Conservation (phyloP, 2,888 invertebrate genomes). For the Pteria penguin region DNA sequence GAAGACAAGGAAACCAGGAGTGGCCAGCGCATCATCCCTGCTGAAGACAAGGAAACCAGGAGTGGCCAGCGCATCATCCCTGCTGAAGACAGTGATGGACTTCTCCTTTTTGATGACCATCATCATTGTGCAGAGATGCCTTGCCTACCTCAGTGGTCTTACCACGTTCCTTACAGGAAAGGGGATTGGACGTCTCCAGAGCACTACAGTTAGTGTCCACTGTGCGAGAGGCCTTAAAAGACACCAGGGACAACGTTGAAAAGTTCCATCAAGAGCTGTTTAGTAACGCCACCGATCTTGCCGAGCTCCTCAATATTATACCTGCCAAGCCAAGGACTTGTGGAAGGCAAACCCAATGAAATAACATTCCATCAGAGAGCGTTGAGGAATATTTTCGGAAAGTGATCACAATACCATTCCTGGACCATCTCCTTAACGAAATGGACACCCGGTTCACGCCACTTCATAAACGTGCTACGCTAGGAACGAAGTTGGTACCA, state of each 20-base stretch:
- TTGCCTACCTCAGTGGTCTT: neutral
- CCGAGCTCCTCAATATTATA: neutral
- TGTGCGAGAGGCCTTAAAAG: neutral
- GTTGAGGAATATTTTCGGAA: slow-evolving; percentile 1
- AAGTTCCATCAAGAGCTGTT: neutral
- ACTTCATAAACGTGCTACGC: neutral
- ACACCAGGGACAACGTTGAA: neutral
- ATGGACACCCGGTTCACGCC: neutral
- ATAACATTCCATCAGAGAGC: slow-evolving; percentile 7
- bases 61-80: neutral
- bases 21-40: neutral
- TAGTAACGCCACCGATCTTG: neutral
- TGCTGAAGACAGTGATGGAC: neutral
- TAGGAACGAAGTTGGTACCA: neutral
- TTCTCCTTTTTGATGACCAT: neutral
- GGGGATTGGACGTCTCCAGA: neutral
- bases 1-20: slow-evolving; percentile 8
- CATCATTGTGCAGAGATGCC: neutral
- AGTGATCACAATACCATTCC: neutral
- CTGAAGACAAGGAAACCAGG: slow-evolving; percentile 10
- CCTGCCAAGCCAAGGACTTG: neutral
- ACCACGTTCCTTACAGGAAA: neutral
- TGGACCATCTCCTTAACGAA: neutral
- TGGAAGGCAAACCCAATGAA: neutral
- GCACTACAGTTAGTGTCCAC: neutral